A percentile compares a stretch with the other conserved stretches of the same genome.
phyloP scores from a whole-genome alignment of 2,113 vertebrate species.

The Equus przewalskii region DNA sequence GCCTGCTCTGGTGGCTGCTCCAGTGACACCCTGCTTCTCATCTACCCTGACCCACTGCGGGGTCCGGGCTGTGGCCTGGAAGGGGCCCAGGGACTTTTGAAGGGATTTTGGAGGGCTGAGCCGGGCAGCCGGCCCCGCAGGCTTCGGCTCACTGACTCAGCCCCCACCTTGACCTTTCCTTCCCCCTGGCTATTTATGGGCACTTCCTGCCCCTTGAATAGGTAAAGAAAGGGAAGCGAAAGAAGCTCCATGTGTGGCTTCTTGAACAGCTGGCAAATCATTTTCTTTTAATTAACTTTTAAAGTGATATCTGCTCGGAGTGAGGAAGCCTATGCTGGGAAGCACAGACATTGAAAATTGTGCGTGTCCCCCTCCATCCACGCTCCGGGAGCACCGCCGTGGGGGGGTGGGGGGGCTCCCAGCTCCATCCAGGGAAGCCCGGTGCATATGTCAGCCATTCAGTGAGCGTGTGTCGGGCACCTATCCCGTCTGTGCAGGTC shows the following conservation, averaged over 20 bases:
- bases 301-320: neutral
- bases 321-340: neutral
- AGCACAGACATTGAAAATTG: fast-evolving
- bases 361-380: neutral
- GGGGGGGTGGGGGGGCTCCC: neutral
- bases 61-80: neutral
- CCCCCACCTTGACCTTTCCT: neutral
- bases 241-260: neutral
- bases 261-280: neutral
- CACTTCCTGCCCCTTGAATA: conserved; percentile 50
- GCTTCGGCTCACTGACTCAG: neutral
- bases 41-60: fast-evolving
- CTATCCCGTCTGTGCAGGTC: neutral
- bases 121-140: neutral
- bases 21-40: neutral
- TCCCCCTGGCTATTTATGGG: neutral
- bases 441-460: neutral
- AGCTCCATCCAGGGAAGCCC: neutral
- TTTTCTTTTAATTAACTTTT: neutral
- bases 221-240: conserved; percentile 53
- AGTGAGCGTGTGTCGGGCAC: neutral
- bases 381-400: neutral
- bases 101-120: neutral
- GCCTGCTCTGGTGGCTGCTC: neutral
- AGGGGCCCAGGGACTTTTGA: neutral